These are phyloP conservation scores for Pocillopora damicornis DNA, from an alignment of 64 coral and sea anemone species.

Conservation along the genomic window DNA sequence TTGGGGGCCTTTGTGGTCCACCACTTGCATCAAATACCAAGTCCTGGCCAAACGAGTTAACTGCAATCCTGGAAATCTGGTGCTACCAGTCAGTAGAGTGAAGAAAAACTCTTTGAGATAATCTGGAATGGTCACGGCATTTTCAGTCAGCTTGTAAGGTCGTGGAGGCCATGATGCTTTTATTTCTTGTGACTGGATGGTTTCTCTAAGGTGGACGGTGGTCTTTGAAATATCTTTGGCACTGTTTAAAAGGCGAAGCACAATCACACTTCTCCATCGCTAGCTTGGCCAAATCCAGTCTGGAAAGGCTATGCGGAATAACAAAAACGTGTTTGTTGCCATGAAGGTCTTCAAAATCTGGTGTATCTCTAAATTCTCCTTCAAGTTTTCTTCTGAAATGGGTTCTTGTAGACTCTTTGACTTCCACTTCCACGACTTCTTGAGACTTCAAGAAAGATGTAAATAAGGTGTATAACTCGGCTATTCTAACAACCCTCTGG, in stretches of 20 bases:
- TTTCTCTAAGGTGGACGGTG: constrained; percentile 5
- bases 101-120: constrained; percentile 6
- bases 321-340: constrained; percentile 17
- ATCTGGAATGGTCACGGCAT: constrained; percentile 21
- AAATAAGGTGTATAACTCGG: not conserved
- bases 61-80: not conserved
- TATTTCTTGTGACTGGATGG: constrained; percentile 5
- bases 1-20: constrained; percentile 47
- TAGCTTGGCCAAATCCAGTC: constrained; percentile 22
- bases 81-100: not conserved
- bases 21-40: constrained; percentile 29
- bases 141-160: constrained; percentile 7
- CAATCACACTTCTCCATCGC: not conserved
- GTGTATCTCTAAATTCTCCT: not conserved
- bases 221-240: not conserved
- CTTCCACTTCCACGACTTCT: not conserved
- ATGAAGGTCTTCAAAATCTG: constrained; percentile 34
- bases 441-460: not conserved
- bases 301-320: not conserved
- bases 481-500: not conserved
- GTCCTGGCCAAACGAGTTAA: constrained; percentile 32
- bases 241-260: not conserved
- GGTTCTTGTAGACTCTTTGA: constrained; percentile 17
- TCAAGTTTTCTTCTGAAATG: constrained; percentile 23
- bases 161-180: constrained; percentile 7